Base-by-base conservation (phyloP, 30 jellyfish, hydroid and myxozoan genomes). In the Turritopsis rubra region DNA sequence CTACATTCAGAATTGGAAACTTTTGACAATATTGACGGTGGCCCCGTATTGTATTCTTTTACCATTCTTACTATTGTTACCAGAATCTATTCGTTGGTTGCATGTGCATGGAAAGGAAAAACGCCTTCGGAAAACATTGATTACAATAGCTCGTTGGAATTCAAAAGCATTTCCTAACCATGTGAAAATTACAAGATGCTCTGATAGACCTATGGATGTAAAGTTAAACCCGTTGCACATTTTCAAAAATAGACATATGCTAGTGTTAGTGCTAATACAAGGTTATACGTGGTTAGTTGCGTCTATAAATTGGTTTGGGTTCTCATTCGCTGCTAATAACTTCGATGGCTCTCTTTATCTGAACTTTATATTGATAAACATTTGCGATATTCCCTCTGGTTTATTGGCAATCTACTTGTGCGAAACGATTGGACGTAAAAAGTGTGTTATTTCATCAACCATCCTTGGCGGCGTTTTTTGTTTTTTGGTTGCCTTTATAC, bases 1-100 rank as follows among this genome's bases (percentile, higher is more conserved):
- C 83, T 80, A 85, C 73, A 84, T 90, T 19, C 86, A 77, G 31
- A 85, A 88, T 19, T 90, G 97, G 97, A 90, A 90, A 84, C 60
- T 80, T 22, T 75, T 90, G 79, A 75, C 83, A 75, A 79, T 90
- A 1, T 52, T 90, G 54, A 21, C 85, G 28, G 86, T 91, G 0
- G 91, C 93, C 27, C 97, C 97, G 1, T 90, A 90, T 41, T 81
- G 53, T 70, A 7, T 90, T 21, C 81, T 85, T 54, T 72, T 90
- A 18, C 77, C 71, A 0, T 85, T 75, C 54, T 90, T 54, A 13
- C 13, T 41, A 13, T 41, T 41, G 5, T 13, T 41, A 41, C 60
- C 60, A 13, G 60, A 41, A 41, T 41, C 60, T 13, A 41, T 41
- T 41, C 60, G 60, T 41, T 41, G 60, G 60, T 41, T 41, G 60